Percentiles rank a stretch among this genome's conserved stretches.
These are phyloP conservation scores for Nasalis larvatus DNA, from an alignment of 2,113 vertebrate genomes.

Conservation along the genomic window DNA sequence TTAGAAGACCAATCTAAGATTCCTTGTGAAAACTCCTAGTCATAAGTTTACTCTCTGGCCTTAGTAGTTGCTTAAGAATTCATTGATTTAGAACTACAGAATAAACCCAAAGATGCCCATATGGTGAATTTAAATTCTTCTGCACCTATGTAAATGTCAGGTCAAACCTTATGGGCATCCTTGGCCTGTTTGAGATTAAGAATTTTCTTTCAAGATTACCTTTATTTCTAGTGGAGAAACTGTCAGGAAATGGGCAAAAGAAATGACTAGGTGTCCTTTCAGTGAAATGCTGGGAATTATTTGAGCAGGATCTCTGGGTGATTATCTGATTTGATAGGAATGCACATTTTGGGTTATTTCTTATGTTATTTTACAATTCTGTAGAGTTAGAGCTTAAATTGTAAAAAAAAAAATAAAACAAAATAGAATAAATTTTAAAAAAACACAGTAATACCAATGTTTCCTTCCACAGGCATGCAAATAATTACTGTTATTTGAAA, in stretches of 20 bases:
- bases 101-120: not conserved
- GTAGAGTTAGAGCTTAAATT: not conserved
- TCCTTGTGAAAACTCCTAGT: not conserved
- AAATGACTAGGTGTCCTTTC: not conserved
- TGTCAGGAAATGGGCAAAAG: not conserved
- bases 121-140: not conserved
- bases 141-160: not conserved
- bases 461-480: not conserved
- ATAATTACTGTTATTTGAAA: not conserved
- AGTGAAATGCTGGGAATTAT: not conserved
- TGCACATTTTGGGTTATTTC: not conserved
- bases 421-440: not conserved
- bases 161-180: not conserved
- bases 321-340: not conserved
- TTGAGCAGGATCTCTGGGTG: not conserved
- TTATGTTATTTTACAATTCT: not conserved
- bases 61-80: not conserved
- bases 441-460: not conserved
- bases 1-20: not conserved
- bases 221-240: not conserved
- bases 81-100: not conserved
- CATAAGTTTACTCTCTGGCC: not conserved
- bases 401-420: not conserved
- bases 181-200: not conserved
- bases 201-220: not conserved